phyloP scores from a whole-genome alignment of 2,888 invertebrate species.

The Idaea straminata region DNA sequence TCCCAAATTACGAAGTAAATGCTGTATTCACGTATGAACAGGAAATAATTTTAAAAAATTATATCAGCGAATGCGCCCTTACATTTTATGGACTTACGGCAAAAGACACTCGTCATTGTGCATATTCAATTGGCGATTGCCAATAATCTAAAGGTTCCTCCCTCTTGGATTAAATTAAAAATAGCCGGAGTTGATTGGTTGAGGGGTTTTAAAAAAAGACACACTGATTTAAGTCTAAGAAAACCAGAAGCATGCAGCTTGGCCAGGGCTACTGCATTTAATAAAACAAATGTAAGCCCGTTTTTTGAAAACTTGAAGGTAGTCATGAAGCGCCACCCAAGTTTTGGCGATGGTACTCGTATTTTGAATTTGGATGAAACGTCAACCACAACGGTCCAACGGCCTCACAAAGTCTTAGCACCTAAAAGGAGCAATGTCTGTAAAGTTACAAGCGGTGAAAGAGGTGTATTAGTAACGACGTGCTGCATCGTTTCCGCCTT shows the following conservation, averaged over 20 bases:
- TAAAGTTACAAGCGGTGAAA: conserved; percentile 44
- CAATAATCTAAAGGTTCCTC: conserved; percentile 22
- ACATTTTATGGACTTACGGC: conserved; percentile 23
- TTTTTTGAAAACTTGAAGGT: conserved; percentile 18
- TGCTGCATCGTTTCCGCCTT: conserved; percentile 39
- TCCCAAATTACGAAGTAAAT: no score
- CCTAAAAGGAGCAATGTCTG: conserved; percentile 25
- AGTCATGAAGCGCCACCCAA: conserved; percentile 16
- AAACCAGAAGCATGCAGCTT: conserved; percentile 24
- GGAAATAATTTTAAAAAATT: conserved; percentile 20
- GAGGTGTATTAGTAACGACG: conserved; percentile 41
- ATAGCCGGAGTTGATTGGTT: conserved; percentile 22
- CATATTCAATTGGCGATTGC: conserved; percentile 20
- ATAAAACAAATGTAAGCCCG: conserved; percentile 4
- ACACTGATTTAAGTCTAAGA: conserved; percentile 8
- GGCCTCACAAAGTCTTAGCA: conserved; percentile 29
- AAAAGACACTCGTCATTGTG: conserved; percentile 19
- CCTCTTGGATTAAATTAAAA: conserved; percentile 11
- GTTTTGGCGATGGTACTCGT: conserved; percentile 26
- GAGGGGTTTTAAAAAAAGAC: conserved; percentile 15
- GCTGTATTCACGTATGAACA: conserved; percentile 5
- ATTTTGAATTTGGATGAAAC: conserved; percentile 32
- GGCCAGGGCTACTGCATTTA: conserved; percentile 6
- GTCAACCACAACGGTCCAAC: conserved; percentile 27
- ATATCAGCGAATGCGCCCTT: conserved; percentile 20